Base-by-base conservation (phyloP, 1,140 invertebrate species). In the Aphidius gifuensis region DNA sequence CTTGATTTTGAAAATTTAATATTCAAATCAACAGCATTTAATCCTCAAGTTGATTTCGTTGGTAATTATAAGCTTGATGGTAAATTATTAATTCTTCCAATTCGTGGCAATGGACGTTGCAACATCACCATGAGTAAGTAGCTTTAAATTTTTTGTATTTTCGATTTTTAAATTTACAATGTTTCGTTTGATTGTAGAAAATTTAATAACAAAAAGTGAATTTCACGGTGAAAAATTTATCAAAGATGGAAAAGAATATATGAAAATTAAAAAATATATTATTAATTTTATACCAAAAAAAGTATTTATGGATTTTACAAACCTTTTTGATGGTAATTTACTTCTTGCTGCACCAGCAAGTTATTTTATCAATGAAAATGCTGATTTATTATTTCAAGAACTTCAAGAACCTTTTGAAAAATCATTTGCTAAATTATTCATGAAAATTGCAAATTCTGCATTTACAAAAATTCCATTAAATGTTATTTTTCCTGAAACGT, bases 1-100 rank as follows among this genome's bases (percentile, higher is more conserved):
- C 54, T 73, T 77, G 78, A 85, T 61, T 74, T 79, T 61, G 69
- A 82, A 5, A 83, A 81, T 39, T 67, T 77, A 73, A 83, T 73
- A 78, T 78, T 67, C 64, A 79, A 38, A 78, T 83, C 60, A 69
- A 83, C 64, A 70, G 77, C 71, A 73, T 62, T 66, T 11, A 69
- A 74, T 65, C 70, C 71, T n/a, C 66, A 72, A 56, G 61, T 88
- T 63, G 82, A 85, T 64, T 85, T 89, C 67, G 70, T 86, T 5
- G 86, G 83, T 0, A 82, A 90, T 68, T 91, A 91, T 65, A 83
- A 85, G 51, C 81, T 90, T 71, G 82, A 84, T 23, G 90, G 90
- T 39, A 83, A 85, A 54, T 84, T 92, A 55, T 70, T 91, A 5
- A 69, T 92, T 11, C 69, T 92, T 40, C 88, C 88, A 0, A 86